Evolutionary conservation across 1,140 invertebrate species (phyloP), one percentile per base, ranked within the genome.

Genomic region (Hyphantria cunea): DNA sequence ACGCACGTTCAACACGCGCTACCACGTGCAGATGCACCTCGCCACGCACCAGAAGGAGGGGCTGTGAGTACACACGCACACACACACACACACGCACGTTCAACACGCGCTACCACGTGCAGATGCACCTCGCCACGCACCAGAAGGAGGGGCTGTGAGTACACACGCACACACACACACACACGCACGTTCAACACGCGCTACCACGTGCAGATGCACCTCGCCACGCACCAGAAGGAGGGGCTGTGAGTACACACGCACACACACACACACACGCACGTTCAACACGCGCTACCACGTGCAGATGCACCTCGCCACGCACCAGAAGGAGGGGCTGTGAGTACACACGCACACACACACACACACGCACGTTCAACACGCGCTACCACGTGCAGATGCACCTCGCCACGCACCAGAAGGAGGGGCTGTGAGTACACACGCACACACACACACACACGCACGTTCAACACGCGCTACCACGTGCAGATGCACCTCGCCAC

Each of bases 141-240:
- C 7, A 15, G 13, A 25, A 77, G 69, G 84, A 89, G 63, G 85
- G 84, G 3, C 54, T 86, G 82, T 85, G 50, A 80, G 82, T 83
- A 65, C 44, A 13, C 7, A n/a, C 44, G 15, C n/a, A n/a, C n/a
- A n/a, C n/a, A 10, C n/a, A 17, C 8, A 44, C 7, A 5, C 44
- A 83, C 86, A 25, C 83, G 87, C 68, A 81, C 87, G 81, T 87
- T 89, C 71, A 69, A 86, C 74, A 89, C 84, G 0, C 78, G 76
- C 37, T 87, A 86, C 49, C 86, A 86, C 51, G 69, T 86, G 17
- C 75, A 80, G 42, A 84, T 86, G 84, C 86, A 13, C 11, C 9
- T 10, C 0, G 41, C 11, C 6, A 55, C 0, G 10, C 49, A 2
- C 13, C 7, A 15, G 13, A 25, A 77, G 68, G 84, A 89, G 62